A percentile compares a stretch with the other conserved stretches of the same genome.
These are phyloP conservation scores for Syrmaticus mikado DNA, from an alignment of 2,113 vertebrate genomes.

Conservation along the genomic window DNA sequence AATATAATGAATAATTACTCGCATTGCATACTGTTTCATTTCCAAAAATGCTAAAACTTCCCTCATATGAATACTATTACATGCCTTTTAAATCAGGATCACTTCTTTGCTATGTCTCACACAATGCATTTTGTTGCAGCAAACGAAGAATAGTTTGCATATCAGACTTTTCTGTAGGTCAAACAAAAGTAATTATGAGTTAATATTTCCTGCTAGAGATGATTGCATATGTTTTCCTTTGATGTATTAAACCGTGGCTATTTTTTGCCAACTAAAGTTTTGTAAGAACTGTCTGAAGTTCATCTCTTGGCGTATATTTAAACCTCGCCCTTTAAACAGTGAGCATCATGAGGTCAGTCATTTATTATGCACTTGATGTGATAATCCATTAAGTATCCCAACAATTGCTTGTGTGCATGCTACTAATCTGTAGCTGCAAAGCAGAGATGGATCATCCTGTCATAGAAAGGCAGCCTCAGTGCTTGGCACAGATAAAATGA, in stretches of 20 bases:
- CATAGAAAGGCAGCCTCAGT: neutral
- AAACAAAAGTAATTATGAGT: neutral
- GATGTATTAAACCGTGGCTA: conserved; percentile 10
- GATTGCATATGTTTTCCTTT: neutral
- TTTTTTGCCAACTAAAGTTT: neutral
- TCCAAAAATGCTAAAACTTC: conserved; percentile 38
- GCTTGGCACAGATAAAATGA: neutral
- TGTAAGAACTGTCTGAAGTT: neutral
- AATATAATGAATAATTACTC: conserved; percentile 57
- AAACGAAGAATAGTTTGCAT: neutral
- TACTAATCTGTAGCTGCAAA: conserved; percentile 11
- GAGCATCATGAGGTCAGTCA: neutral
- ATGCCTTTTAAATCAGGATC: neutral
- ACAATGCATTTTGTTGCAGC: neutral
- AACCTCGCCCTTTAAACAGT: neutral
- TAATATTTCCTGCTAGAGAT: conserved; percentile 31
- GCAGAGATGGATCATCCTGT: conserved; percentile 12
- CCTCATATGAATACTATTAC: neutral
- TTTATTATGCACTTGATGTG: neutral
- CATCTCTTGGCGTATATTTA: neutral
- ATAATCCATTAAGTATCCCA: conserved; percentile 18
- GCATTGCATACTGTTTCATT: conserved; percentile 45
- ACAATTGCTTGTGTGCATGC: neutral
- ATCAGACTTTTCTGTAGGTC: conserved; percentile 13
- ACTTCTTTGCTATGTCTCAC: conserved; percentile 2